Percentiles rank a stretch among this genome's conserved stretches.
Evolutionary conservation across 2,797 vertebrate species (phyloP).

Genomic region (Streptopelia turtur): DNA sequence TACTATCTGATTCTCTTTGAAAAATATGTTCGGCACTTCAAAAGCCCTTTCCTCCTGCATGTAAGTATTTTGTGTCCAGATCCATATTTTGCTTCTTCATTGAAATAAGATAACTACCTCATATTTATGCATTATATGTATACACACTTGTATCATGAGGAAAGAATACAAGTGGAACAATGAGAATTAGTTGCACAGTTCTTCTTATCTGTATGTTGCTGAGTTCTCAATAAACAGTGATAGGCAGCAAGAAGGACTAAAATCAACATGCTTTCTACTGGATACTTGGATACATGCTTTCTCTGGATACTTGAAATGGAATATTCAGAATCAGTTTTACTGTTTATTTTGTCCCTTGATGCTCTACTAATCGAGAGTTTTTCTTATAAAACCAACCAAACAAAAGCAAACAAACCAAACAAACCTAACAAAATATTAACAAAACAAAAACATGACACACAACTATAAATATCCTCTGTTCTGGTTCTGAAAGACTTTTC

Average conservation of each 20-base stretch:
- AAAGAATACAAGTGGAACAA: neutral
- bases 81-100: neutral
- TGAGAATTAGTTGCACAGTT: neutral
- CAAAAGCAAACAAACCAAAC: no score
- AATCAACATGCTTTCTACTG: neutral
- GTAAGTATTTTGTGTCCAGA: neutral
- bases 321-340: neutral
- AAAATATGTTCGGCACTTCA: neutral
- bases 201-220: neutral
- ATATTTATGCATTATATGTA: neutral
- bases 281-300: neutral
- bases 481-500: constrained; percentile 28
- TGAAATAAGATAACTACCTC: neutral
- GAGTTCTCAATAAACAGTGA: neutral
- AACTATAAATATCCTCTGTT: constrained; percentile 14
- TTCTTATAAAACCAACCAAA: neutral
- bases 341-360: neutral
- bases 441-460: neutral
- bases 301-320: neutral
- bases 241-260: neutral
- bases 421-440: neutral
- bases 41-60: neutral
- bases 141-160: neutral
- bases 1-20: neutral
- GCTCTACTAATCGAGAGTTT: neutral